Base-by-base conservation (phyloP, 2,888 invertebrate species). In the Drosophila neoperkinsi region DNA sequence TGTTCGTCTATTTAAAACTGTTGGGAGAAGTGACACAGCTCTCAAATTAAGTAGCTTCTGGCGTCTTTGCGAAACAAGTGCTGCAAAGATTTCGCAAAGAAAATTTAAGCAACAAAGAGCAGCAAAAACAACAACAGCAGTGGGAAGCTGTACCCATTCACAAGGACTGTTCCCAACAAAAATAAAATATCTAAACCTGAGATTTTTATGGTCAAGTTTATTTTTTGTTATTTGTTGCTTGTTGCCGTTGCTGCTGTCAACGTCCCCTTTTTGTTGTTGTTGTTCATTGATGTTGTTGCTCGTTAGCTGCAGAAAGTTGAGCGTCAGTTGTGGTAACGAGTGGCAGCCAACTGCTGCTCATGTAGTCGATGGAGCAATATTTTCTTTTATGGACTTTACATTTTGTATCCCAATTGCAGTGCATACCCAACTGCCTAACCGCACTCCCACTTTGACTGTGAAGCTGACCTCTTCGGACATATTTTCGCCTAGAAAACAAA, bases 171-270 rank as follows among this genome's bases (percentile, higher is more conserved):
- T 77, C 58, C 46, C 43, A 52, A 56, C 55, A 67, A 74, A 71
- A 60, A 87, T 56, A 64, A 71, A 71, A 66, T 58, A 82, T 77
- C 82, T 85, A 87, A 87, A 85, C 89, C 89, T 85, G 78, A 80
- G 90, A 89, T 87, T 89, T 84, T 89, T 87, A 83, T 89, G 78
- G 85, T 74, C 68, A 71, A 82, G 74, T 89, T 85, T 85, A 78
- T 80, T 75, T 81, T 74, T 69, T 58, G 71, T 77, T 73, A 71
- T 86, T 77, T 82, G 75, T 77, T 77, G 66, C 50, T 55, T 10
- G 16, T 9, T 46, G 25, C n/a, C 46, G 61, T 43, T 38, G 33
- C 51, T 50, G 61, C 41, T 71, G 71, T 67, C 55, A 57, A 51
- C 43, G 52, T 59, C 25, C 28, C 49, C 33, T 43, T 55, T 38